These are phyloP conservation scores for Neotragus moschatus DNA, from an alignment of 2,113 vertebrate species.

Conservation along the genomic window DNA sequence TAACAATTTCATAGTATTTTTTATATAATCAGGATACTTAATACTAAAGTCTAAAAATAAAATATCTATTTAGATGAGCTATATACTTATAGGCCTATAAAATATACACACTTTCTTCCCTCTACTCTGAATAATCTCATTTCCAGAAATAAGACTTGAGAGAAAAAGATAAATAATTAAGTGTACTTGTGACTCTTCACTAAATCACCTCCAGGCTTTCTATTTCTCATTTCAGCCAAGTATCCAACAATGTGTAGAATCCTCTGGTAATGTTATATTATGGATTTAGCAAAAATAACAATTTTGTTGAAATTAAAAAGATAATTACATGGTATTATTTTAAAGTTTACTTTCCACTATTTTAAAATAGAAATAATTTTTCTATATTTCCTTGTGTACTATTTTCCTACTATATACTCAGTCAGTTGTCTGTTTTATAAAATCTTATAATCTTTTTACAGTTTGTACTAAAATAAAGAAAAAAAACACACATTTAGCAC, in stretches of 20 bases:
- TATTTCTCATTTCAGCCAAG: constrained; percentile 24
- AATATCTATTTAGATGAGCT: neutral
- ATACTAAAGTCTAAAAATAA: constrained; percentile 25
- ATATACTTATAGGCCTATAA: neutral
- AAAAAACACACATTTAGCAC: constrained; percentile 17
- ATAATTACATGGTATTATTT: constrained; percentile 5
- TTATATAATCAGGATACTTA: neutral
- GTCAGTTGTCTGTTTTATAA: constrained; percentile 49
- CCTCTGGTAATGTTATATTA: neutral
- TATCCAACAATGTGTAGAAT: neutral
- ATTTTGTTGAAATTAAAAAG: constrained; percentile 17
- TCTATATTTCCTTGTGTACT: neutral
- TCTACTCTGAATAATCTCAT: constrained; percentile 15
- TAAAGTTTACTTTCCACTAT: neutral
- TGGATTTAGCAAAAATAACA: neutral
- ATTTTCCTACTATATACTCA: neutral
- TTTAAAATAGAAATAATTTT: neutral
- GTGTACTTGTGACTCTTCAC: neutral
- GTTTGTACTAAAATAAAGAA: constrained; percentile 10
- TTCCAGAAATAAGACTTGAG: constrained; percentile 19
- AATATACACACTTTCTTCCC: neutral
- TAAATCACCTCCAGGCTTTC: neutral
- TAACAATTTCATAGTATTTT: constrained; percentile 34
- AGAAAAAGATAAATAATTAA: constrained; percentile 32
- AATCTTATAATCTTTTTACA: constrained; percentile 42